Evolutionary conservation across 2,888 invertebrate genomes (phyloP), one percentile per base, ranked within the genome.

Genomic region (Laothoe populi): DNA sequence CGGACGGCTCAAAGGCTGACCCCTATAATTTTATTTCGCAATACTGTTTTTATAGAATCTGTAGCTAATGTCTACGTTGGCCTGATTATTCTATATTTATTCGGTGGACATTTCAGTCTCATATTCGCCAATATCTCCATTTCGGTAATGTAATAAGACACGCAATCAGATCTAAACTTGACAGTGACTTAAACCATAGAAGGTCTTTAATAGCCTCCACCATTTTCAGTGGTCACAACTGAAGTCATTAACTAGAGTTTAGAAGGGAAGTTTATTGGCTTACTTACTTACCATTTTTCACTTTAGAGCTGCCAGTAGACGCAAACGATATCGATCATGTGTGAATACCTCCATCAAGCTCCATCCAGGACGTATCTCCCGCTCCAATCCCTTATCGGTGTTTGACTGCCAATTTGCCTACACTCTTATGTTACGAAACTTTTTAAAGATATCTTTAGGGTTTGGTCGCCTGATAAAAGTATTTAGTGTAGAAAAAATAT

Each of bases 321-420:
- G 24, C 49, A 24, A 60, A 26, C 49, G 49, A 60, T 60, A 60
- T 60, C 60, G 35, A 24, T 38, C 38, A 24, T 48, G 67, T 72
- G 67, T 73, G 71, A 60, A 60, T 74, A 75, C 79, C 78, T 77
- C 70, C 71, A 75, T 82, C 81, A 81, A 76, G 73, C 75, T 73
- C 70, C 73, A 71, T 74, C 72, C 70, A 70, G 69, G 53, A 65
- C 72, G 70, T 70, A 73, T 73, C 73, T 72, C 62, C 60, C 62
- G 70, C 66, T 70, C 68, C 74, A 68, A 65, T 62, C 66, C 69
- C 74, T 76, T 77, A 80, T 80, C 78, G 63, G 70, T 4, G 8
- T 16, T 31, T 16, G 49, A 19, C 60, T 61, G 68, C 66, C 74
- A 79, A 80, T 79, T 78, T 75, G 75, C 67, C 69, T 68, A 65